These are phyloP conservation scores for Henricia sp. DNA, from an alignment of 53 echinoderm and acorn worm genomes.

Conservation along the genomic window DNA sequence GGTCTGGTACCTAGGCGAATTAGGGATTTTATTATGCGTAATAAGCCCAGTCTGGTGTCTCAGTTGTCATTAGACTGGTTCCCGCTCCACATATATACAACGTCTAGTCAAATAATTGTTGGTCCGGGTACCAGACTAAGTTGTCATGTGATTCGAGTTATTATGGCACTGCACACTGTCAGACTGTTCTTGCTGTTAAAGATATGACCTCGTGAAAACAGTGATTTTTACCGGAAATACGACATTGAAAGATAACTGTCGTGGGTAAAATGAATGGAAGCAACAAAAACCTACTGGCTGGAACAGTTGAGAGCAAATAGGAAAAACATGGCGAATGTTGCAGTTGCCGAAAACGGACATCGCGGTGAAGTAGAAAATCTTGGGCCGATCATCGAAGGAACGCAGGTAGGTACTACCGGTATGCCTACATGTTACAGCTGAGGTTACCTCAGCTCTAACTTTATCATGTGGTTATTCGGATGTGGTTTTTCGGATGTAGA, in stretches of 20 bases:
- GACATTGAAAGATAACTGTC: not conserved
- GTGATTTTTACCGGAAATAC: not conserved
- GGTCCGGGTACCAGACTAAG: not conserved
- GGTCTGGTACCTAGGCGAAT: not conserved
- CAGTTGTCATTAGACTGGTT: not conserved
- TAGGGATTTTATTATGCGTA: not conserved
- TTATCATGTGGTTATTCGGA: too few species aligned
- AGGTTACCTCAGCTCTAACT: too few species aligned
- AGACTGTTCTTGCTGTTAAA: not conserved
- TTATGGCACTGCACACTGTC: not conserved
- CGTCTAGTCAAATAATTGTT: not conserved
- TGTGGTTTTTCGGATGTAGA: too few species aligned
- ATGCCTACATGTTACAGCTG: too few species aligned
- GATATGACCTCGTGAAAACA: too few species aligned
- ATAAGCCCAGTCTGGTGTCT: not conserved
- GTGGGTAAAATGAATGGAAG: conserved; percentile 21
- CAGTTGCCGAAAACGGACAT: conserved; percentile 24
- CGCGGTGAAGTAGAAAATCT: not conserved
- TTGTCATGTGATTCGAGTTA: not conserved
- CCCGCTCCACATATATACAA: not conserved
- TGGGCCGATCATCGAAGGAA: conserved; percentile 57
- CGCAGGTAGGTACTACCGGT: conserved; percentile 37
- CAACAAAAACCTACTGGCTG: conserved; percentile 39
- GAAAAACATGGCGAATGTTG: conserved; percentile 37
- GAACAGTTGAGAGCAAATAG: conserved; percentile 40